phyloP scores from a whole-genome alignment of 2,797 vertebrate species.

The Lemur catta region DNA sequence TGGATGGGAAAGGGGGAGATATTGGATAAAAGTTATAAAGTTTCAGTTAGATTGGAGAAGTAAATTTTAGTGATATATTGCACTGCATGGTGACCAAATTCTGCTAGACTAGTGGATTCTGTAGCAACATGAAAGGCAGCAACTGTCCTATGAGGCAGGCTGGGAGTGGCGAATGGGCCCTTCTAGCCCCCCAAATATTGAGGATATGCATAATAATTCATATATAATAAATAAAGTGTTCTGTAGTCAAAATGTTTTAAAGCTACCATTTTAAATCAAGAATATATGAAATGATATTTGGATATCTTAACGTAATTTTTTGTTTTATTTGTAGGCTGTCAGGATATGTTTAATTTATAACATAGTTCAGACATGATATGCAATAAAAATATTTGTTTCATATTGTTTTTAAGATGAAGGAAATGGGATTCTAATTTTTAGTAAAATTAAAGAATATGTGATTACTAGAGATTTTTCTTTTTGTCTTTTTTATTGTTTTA shows the following conservation, averaged over 20 bases:
- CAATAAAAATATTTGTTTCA: background rate
- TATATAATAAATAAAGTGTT: background rate
- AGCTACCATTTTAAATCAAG: background rate
- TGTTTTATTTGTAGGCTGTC: background rate
- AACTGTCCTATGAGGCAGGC: background rate
- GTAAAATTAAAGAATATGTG: background rate
- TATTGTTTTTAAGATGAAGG: background rate
- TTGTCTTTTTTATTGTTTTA: background rate
- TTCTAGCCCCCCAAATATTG: background rate
- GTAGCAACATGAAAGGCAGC: background rate
- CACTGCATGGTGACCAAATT: background rate
- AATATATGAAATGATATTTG: background rate
- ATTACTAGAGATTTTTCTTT: background rate
- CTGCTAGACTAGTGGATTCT: background rate
- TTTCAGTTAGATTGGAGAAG: background rate
- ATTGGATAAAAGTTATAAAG: background rate
- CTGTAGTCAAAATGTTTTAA: background rate
- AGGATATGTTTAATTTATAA: background rate
- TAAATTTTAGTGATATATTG: background rate
- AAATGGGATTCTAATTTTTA: background rate
- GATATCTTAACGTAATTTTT: background rate
- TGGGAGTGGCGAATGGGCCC: background rate
- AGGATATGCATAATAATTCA: background rate
- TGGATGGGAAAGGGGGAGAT: background rate
- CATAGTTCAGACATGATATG: background rate